Base-by-base conservation (phyloP, 64 coral and sea anemone species). In the Pocillopora verrucosa region DNA sequence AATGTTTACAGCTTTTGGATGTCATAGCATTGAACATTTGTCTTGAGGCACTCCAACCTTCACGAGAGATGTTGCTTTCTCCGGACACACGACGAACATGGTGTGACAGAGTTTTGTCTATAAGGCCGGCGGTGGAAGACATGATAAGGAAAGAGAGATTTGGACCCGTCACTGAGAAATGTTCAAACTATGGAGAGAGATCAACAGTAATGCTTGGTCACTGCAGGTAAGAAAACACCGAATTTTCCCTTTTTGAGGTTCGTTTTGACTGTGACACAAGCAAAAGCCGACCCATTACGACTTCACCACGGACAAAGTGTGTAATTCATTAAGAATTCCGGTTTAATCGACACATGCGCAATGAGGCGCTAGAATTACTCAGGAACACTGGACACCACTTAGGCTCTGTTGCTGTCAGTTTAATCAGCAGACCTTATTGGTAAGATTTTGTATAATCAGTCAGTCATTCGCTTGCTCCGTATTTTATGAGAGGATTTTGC, bases 31-130 rank as follows among this genome's bases (percentile, higher is more conserved):
- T 94, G 88, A 35, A 58, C 25, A 19, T 87, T 22, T 90, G 88
- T 37, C 70, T 94, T 30, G 76, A 80, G 35, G 74, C 75, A 36
- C 24, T 94, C 9, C 22, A 22, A 5, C 83, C 83, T 41, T 80
- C 58, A 15, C 70, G 75, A 11, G 20, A 80, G 4, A 69, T 72
- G 2, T 76, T 94, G 58, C 25, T 75, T 62, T 63, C 26, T 17
- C 74, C 17, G 16, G 93, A 90, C 13, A 58, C 34, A 12, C 72
- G 80, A 60, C 26, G 36, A 77, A 51, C 9, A 7, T 94, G 92
- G 92, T 94, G 92, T 79, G 88, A 80, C 79, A 76, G 35, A 25
- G 80, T 94, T 14, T 69, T 90, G 35, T 75, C 79, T 45, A 85
- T 94, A 51, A 94, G 88, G 60, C 70, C 37, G 41, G 82, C 65